These are phyloP conservation scores for Tiliacea aurago DNA, from an alignment of 2,888 invertebrate species.

Conservation along the genomic window DNA sequence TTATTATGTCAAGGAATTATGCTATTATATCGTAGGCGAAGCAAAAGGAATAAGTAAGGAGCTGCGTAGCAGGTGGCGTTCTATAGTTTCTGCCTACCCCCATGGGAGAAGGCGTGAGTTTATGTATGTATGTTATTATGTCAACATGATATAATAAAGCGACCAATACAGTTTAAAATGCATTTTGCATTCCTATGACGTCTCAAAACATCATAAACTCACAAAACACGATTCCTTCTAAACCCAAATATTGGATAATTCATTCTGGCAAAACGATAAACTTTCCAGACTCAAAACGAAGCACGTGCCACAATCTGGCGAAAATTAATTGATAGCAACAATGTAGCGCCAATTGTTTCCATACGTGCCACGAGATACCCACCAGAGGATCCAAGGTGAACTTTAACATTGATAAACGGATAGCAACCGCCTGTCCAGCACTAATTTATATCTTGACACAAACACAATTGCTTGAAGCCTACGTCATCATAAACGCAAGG, in stretches of 20 bases:
- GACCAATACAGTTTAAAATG: background rate
- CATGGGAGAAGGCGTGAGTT: background rate
- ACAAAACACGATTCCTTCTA: background rate
- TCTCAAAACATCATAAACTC: background rate
- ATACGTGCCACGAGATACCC: slow-evolving; percentile 34
- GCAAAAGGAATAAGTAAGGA: no score
- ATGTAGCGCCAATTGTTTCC: slow-evolving; percentile 47
- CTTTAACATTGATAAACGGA: slow-evolving; percentile 47
- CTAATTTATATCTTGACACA: slow-evolving; percentile 13
- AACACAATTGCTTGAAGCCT: slow-evolving; percentile 31
- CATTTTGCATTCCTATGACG: background rate
- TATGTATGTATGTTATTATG: background rate
- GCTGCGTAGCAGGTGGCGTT: no score
- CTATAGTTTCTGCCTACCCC: no score
- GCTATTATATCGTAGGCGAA: no score
- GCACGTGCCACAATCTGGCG: slow-evolving; percentile 23
- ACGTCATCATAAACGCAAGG: slow-evolving; percentile 32
- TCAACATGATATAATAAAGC: background rate
- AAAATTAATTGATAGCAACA: slow-evolving; percentile 56
- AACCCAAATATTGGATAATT: background rate
- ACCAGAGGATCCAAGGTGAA: slow-evolving; percentile 51
- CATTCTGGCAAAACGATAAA: slow-evolving; percentile 7
- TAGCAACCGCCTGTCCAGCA: slow-evolving; percentile 40
- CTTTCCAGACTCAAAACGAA: slow-evolving; percentile 17
- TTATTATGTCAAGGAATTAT: background rate